A percentile compares a stretch with the other conserved stretches of the same genome.
Evolutionary conservation across 2,888 invertebrate species (phyloP).

Genomic region (Orthonevra nobilis): DNA sequence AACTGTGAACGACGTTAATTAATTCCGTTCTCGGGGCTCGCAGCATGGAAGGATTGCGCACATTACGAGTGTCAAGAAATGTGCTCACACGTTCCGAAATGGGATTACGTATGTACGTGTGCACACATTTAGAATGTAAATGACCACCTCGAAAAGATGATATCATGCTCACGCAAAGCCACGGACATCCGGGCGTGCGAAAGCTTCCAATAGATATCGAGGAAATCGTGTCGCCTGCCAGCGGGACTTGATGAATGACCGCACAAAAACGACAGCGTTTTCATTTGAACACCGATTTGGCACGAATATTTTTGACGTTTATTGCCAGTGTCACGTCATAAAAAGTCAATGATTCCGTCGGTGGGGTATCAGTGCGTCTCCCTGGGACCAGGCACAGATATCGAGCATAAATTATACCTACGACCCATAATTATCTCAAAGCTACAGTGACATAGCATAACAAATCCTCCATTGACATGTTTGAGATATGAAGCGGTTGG

Average conservation of each 20-base stretch:
- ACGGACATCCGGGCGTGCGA: background rate
- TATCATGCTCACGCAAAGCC: slow-evolving; percentile 1
- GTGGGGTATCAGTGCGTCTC: too few species aligned
- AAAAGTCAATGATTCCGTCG: slow-evolving; percentile 18
- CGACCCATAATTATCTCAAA: too few species aligned
- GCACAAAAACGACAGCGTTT: slow-evolving; percentile 1
- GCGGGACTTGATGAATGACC: slow-evolving; percentile 10
- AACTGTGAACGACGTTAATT: background rate
- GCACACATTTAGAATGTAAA: slow-evolving; percentile 18
- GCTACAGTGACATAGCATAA: background rate
- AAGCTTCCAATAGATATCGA: background rate
- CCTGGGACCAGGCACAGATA: too few species aligned
- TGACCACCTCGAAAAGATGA: slow-evolving; percentile 9
- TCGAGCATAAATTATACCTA: too few species aligned
- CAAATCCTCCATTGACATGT: slow-evolving; percentile 1
- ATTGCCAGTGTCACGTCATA: slow-evolving; percentile 43
- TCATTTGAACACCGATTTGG: slow-evolving; percentile 28
- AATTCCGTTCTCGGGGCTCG: too few species aligned
- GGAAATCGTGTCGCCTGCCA: slow-evolving; percentile 8
- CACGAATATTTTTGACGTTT: slow-evolving; percentile 45
- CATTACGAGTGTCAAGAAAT: background rate
- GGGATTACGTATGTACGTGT: slow-evolving; percentile 10
- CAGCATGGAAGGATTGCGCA: background rate
- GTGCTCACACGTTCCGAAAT: background rate
- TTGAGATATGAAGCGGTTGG: slow-evolving; percentile 7